A percentile compares a stretch with the other conserved stretches of the same genome.
Evolutionary conservation across 2,888 invertebrate genomes (phyloP).

Genomic region (Clostera curtula): DNA sequence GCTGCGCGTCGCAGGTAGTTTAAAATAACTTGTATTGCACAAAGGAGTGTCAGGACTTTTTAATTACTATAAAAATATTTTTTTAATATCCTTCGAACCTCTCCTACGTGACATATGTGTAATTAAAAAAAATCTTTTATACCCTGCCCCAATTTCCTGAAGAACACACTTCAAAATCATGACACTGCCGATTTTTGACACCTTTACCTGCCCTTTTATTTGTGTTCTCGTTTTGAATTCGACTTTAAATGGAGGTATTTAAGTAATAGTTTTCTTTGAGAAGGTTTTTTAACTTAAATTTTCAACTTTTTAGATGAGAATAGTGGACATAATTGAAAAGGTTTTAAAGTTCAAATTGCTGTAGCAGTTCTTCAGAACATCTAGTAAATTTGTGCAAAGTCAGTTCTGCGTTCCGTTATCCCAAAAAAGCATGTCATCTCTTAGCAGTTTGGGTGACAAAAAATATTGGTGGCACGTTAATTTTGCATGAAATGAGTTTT

Average conservation of each 20-base stretch:
- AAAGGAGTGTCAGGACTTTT: too few relatives aligned
- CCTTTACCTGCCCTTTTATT: slow-evolving; percentile 7
- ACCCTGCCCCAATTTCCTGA: slow-evolving; percentile 37
- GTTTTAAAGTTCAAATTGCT: slow-evolving; percentile 10
- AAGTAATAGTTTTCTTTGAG: too few relatives aligned
- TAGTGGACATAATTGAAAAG: rapidly evolving
- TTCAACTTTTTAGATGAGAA: too few relatives aligned
- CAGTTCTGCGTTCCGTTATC: slow-evolving; percentile 34
- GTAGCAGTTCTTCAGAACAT: background rate
- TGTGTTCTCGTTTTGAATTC: background rate
- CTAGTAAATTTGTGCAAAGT: slow-evolving; percentile 15
- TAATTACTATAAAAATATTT: slow-evolving; percentile 25
- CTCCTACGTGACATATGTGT: slow-evolving; percentile 21
- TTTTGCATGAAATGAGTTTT: slow-evolving; percentile 65
- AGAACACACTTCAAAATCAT: slow-evolving; percentile 34
- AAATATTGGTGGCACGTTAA: slow-evolving; percentile 45
- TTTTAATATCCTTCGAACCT: slow-evolving; percentile 21
- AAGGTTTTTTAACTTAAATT: too few relatives aligned
- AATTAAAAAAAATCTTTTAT: slow-evolving; percentile 25
- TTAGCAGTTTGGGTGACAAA: slow-evolving; percentile 39
- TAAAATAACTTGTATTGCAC: too few relatives aligned
- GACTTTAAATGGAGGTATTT: too few relatives aligned
- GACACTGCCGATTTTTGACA: slow-evolving; percentile 42
- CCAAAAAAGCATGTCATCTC: slow-evolving; percentile 41
- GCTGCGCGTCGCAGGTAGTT: too few relatives aligned